Evolutionary conservation across 2,113 vertebrate genomes (phyloP).

Genomic region (Tragelaphus strepsiceros): DNA sequence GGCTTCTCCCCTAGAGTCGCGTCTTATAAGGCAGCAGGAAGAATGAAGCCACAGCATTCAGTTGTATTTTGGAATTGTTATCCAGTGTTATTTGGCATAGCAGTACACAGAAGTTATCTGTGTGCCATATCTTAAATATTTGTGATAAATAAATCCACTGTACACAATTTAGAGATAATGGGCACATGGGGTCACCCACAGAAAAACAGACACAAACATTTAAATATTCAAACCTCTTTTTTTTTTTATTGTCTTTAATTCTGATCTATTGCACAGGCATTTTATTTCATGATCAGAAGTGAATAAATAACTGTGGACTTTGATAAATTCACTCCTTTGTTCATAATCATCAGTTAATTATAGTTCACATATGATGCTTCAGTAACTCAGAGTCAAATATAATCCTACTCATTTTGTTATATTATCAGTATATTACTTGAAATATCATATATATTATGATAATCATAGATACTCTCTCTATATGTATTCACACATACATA

Average conservation of each 20-base stretch:
- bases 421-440: not conserved
- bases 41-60: not conserved
- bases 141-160: not conserved
- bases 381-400: not conserved
- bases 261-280: conserved; percentile 7
- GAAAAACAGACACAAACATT: not conserved
- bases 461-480: not conserved
- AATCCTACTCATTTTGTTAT: not conserved
- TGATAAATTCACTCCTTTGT: not conserved
- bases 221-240: not conserved
- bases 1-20: too few relatives aligned
- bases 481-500: not conserved
- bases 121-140: not conserved
- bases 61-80: not conserved
- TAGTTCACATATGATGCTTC: not conserved
- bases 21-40: not conserved
- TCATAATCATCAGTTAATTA: not conserved
- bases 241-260: conserved; percentile 29
- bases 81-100: not conserved
- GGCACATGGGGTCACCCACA: not conserved
- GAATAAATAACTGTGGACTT: not conserved
- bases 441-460: not conserved
- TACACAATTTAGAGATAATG: not conserved
- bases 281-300: conserved; percentile 50
- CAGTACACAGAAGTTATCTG: not conserved